Evolutionary conservation across 2,797 vertebrate species (phyloP).

Genomic region (Crocidura indochinensis): DNA sequence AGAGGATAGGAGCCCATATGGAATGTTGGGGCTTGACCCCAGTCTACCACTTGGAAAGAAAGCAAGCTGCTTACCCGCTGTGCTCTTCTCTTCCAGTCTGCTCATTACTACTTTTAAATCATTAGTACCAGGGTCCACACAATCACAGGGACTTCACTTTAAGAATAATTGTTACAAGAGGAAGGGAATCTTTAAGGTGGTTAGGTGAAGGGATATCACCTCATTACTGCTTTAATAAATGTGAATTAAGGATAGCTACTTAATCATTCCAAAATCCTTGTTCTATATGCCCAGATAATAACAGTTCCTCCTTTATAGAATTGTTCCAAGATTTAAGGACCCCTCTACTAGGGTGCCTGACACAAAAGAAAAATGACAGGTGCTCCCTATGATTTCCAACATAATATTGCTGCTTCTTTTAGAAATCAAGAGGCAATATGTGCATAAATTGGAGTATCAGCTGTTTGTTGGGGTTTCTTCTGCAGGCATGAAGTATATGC

Average conservation of each 20-base stretch:
- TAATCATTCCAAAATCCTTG: neutral
- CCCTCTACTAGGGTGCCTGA: neutral
- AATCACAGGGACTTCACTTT: neutral
- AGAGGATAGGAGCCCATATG: no score
- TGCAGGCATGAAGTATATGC: neutral
- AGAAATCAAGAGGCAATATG: conserved; percentile 28
- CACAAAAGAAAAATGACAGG: neutral
- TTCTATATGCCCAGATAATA: neutral
- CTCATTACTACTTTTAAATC: neutral
- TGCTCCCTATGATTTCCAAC: neutral
- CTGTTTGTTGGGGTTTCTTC: conserved; percentile 25
- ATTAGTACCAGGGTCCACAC: neutral
- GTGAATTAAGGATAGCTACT: neutral
- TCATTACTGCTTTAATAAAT: neutral
- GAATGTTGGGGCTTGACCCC: no score
- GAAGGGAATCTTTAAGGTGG: neutral
- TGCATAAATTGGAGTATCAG: conserved; percentile 26
- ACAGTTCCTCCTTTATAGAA: neutral
- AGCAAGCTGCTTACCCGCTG: no score
- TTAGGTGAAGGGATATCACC: neutral
- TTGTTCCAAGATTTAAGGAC: conserved; percentile 21
- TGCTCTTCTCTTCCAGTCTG: no score
- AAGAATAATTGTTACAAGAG: conserved; percentile 3
- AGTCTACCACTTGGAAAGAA: no score
- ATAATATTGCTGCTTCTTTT: conserved; percentile 25